Evolutionary conservation across 2,888 invertebrate genomes (phyloP), one percentile per base, ranked within the genome.

Genomic region (Idaea aversata): DNA sequence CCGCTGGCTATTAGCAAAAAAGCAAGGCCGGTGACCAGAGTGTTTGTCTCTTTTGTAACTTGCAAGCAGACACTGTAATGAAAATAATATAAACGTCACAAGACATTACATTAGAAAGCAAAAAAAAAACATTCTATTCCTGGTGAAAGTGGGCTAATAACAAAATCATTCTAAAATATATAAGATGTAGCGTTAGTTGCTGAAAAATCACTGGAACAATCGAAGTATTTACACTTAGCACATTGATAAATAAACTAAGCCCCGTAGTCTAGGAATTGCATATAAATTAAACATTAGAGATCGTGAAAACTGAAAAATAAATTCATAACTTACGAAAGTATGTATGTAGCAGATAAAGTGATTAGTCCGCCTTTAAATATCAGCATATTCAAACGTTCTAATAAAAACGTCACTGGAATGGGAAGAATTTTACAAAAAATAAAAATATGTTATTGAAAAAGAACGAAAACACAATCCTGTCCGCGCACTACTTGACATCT

Each of bases 1-100:
- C 87, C 91, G 79, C 93, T 91, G 79, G 85, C 87, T 78, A 88
- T 75, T 73, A 89, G 90, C 81, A 92, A 84, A 81, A 91, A 85
- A 76, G 88, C 88, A 86, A 93, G 88, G 84, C 91, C 88, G 82
- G 83, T 86, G 71, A 88, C 88, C 76, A 91, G 84, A 72, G 86
- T 86, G 78, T 84, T 86, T 70, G 86, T 85, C 75, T 88, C 86
- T 86, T 88, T 87, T 75, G 78, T 83, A 78, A 90, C 82, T 85
- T 90, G 88, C 73, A 86, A 87, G 81, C 89, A 90, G 77, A 90
- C 77, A 67, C 92, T 93, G 89, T 74, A 90, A 89, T 77, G 13
- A 47, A 47, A 47, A 47, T 47, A 47, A 47, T 36, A 47, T 6
- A 47, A 47, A 47, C 47, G 47, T 47, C 13, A 47, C 47, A 47